Evolutionary conservation across 2,888 invertebrate genomes (phyloP), one percentile per base, ranked within the genome.

Genomic region (Euzophera pinguis): DNA sequence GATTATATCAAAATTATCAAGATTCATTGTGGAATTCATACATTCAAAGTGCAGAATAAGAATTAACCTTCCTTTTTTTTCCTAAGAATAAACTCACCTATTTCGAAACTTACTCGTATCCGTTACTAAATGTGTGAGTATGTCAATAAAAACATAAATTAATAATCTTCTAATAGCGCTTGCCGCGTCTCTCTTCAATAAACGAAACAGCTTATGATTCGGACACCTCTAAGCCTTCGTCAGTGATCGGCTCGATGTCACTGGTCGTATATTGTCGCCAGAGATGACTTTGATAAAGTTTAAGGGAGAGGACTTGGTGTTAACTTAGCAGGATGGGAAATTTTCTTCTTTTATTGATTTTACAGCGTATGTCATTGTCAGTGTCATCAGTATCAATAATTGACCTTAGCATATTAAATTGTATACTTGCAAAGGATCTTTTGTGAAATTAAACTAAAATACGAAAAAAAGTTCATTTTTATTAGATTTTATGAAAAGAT

Each of bases 211-310:
- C 73, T 78, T 63, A 67, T 70, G 66, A 72, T 81, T 83, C 85
- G 84, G 69, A 61, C 68, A 65, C 75, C 61, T 85, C 85, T 85
- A 86, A 87, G 86, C 72, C 75, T 67, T 72, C 58, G 58, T 69
- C 67, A 63, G 75, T 78, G 78, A 84, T 83, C 67, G 71, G 78
- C 73, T 69, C 75, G 69, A 77, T 81, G 87, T 86, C 85, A 81
- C 76, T 81, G 85, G 84, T 88, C 86, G 83, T 87, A 88, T 84
- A 85, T 88, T 87, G 89, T 88, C 88, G 81, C 84, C 81, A 68
- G 73, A 86, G 87, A 89, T 87, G 78, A 75, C 75, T 81, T 63
- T 65, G 86, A 89, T 89, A 86, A 73, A 69, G 72, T 70, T 60
- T 68, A 56, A 53, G 59, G 63, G 52, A 37, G 47, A 8, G 47